These are phyloP conservation scores for Eumacrocentrus americanus DNA, from an alignment of 2,888 invertebrate species.

Conservation along the genomic window DNA sequence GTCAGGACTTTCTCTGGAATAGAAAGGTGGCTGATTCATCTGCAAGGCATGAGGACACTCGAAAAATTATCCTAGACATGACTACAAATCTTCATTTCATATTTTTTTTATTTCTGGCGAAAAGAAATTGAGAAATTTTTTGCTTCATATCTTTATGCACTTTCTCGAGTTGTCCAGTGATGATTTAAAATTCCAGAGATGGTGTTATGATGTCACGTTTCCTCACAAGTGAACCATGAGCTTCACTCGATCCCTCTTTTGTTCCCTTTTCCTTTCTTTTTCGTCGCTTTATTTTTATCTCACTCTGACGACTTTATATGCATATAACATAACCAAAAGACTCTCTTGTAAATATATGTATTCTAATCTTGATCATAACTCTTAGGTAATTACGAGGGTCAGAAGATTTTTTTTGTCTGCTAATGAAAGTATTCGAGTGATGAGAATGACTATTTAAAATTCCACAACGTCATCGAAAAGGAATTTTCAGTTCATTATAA, in stretches of 20 bases:
- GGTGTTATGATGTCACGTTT: conserved; percentile 39
- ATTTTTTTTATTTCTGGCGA: too few relatives aligned
- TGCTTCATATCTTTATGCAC: neutral
- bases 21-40: conserved; percentile 27
- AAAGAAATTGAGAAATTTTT: neutral
- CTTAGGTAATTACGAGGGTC: too few relatives aligned
- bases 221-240: conserved; percentile 44
- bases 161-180: neutral
- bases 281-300: neutral
- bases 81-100: too few relatives aligned
- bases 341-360: too few relatives aligned
- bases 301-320: too few relatives aligned
- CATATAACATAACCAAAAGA: too few relatives aligned
- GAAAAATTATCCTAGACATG: neutral
- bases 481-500: neutral
- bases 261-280: neutral
- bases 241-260: conserved; percentile 1
- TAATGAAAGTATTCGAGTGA: conserved; percentile 6
- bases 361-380: conserved; percentile 13
- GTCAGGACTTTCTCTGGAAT: conserved; percentile 37
- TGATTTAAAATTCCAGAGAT: conserved; percentile 15
- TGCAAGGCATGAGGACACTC: neutral
- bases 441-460: conserved; percentile 2
- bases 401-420: neutral
- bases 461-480: conserved; percentile 2